phyloP scores from a whole-genome alignment of 2,888 invertebrate genomes.

The Mantis religiosa region DNA sequence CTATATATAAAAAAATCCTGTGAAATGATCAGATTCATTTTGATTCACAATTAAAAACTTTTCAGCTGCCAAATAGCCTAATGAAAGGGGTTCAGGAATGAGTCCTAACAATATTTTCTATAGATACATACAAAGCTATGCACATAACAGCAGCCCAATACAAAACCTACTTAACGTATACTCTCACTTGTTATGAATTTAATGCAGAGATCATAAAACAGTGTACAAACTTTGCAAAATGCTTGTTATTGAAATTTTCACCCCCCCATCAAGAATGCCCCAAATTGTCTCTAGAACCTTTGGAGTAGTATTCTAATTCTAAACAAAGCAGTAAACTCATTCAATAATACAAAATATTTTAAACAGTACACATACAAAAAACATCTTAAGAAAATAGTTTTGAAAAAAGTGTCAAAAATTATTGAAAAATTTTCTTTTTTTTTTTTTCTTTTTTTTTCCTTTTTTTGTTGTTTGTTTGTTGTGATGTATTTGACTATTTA shows the following conservation, averaged over 20 bases:
- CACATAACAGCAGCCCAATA: background rate
- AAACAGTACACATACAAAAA: constrained; percentile 30
- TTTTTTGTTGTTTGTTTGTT: no score
- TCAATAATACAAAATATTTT: constrained; percentile 28
- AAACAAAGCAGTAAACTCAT: constrained; percentile 27
- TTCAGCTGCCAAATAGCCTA: background rate
- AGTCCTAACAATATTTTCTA: background rate
- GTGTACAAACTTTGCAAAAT: background rate
- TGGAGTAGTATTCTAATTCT: constrained; percentile 4
- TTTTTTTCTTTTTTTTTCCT: no score
- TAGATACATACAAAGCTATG: background rate
- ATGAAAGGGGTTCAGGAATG: background rate
- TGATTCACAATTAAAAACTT: background rate
- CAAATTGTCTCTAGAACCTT: background rate
- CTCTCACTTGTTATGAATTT: background rate
- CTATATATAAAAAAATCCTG: background rate
- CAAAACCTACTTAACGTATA: background rate
- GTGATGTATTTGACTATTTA: constrained; percentile 7
- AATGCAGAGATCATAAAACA: constrained; percentile 17
- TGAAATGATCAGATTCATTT: background rate
- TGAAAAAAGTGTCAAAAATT: constrained; percentile 29
- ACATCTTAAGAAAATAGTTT: constrained; percentile 29
- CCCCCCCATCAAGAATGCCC: constrained; percentile 10
- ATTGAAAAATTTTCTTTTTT: constrained; percentile 31
- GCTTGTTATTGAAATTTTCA: background rate